Evolutionary conservation across 2,888 invertebrate genomes (phyloP), one percentile per base, ranked within the genome.

Genomic region (Leptopilina drosophilae): DNA sequence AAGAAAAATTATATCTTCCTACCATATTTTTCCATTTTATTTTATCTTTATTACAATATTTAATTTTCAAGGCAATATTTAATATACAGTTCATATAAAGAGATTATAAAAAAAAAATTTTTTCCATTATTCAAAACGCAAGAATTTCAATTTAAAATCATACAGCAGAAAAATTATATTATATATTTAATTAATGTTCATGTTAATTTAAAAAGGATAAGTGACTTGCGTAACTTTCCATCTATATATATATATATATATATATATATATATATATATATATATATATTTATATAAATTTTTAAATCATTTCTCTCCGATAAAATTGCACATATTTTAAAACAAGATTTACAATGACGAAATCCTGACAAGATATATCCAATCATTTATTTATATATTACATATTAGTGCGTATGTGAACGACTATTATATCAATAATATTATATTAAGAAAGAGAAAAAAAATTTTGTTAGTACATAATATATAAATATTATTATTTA

Each of bases 241-340:
- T 9, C 5, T 46, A 11, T 46, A 11, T 46, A 46, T 46, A 5
- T 59, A 67, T 46, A 67, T 11, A 67, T 46, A 5, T 9, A 46
- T 46, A 11, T 46, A 11, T 46, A 46, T 46, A 5, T 59, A 67
- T 46, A 67, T 11, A 67, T n/a, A n/a, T n/a, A n/a, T 46, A 3
- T 8, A 46, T 46, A 11, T 46, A 11, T 46, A 46, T 46, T 8
- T 59, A 67, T 46, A 67, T 11, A 67, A 46, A 67, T 67, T 67
- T 20, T 46, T 46, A 67, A 67, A 67, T 46, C 46, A 67, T 46
- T 20, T 67, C 46, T 49, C 49, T 20, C 8, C 46, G 49, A 20
- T 67, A 49, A 67, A 67, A 49, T 49, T 66, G 66, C 42, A 66
- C 40, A 46, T 26, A 66, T 66, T 66, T 66, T 66, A 42, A 46